A percentile compares a stretch with the other conserved stretches of the same genome.
Evolutionary conservation across 2,113 vertebrate genomes (phyloP).

Genomic region (Anser cygnoides): DNA sequence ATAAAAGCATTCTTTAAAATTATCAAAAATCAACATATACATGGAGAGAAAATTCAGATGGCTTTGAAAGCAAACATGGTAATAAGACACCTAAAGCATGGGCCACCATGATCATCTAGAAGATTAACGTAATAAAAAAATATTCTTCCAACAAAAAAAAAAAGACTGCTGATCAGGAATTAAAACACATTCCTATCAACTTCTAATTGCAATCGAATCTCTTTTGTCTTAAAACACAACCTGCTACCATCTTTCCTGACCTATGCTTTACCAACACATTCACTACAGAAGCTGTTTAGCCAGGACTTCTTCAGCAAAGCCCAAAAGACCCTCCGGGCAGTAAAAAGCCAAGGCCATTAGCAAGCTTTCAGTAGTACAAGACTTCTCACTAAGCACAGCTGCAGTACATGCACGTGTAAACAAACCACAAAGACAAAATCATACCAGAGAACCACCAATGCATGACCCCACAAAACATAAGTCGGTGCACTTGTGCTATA

Average conservation of each 20-base stretch:
- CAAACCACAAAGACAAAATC: rapidly evolving
- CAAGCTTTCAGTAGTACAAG: background rate
- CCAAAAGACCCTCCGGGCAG: background rate
- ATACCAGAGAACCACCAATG: background rate
- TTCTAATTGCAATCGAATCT: background rate
- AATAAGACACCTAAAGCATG: background rate
- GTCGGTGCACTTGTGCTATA: background rate
- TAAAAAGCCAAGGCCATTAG: background rate
- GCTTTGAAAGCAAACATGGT: background rate
- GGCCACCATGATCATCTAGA: background rate
- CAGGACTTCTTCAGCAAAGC: background rate
- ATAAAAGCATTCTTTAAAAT: background rate
- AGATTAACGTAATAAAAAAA: background rate
- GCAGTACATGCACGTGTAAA: background rate
- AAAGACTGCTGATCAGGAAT: background rate
- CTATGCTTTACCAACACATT: background rate
- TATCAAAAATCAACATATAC: background rate
- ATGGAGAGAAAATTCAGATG: background rate
- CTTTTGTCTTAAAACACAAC: background rate
- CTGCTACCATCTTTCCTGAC: background rate
- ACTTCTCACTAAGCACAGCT: background rate
- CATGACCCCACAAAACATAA: rapidly evolving
- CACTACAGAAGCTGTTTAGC: background rate
- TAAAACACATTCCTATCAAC: background rate
- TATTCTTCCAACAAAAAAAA: background rate